Conservation (phyloP, 2,888 invertebrate genomes). For the Lacanobia wlatinum region DNA sequence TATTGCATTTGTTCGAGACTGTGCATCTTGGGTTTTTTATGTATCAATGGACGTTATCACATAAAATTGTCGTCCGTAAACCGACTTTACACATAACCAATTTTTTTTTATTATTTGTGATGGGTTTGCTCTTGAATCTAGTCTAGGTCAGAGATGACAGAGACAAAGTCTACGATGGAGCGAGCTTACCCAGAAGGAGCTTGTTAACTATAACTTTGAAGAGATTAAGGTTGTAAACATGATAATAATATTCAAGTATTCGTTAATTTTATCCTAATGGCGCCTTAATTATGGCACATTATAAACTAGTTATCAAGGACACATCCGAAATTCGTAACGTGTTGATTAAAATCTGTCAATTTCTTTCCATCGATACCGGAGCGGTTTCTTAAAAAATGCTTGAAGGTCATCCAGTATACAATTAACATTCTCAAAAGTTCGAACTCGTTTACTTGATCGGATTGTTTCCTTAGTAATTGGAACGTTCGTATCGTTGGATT, state of each 20-base stretch:
- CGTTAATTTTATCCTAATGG: not conserved
- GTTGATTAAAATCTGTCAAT: slow-evolving; percentile 27
- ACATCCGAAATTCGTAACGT: not conserved
- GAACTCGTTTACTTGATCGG: slow-evolving; percentile 61
- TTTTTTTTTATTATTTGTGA: too few species aligned
- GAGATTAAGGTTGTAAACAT: too few species aligned
- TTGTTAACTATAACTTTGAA: too few species aligned
- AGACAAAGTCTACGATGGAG: too few species aligned
- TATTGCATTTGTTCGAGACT: too few species aligned
- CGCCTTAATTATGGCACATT: slow-evolving; percentile 2
- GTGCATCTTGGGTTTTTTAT: too few species aligned
- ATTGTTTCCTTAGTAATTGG: slow-evolving; percentile 56
- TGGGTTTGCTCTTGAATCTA: too few species aligned
- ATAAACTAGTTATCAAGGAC: slow-evolving; percentile 36
- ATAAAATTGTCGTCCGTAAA: too few species aligned
- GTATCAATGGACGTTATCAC: too few species aligned
- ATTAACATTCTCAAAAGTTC: slow-evolving; percentile 64
- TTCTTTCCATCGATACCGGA: slow-evolving; percentile 22
- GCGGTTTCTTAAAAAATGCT: slow-evolving; percentile 30
- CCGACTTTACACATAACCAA: too few species aligned
- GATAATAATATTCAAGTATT: not conserved
- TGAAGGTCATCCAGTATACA: slow-evolving; percentile 67
- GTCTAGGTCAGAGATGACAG: too few species aligned
- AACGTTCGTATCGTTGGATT: slow-evolving; percentile 12
- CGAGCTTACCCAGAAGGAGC: too few species aligned